Evolutionary conservation across 2,888 invertebrate species (phyloP).

Genomic region (Zaprionus lineosus): DNA sequence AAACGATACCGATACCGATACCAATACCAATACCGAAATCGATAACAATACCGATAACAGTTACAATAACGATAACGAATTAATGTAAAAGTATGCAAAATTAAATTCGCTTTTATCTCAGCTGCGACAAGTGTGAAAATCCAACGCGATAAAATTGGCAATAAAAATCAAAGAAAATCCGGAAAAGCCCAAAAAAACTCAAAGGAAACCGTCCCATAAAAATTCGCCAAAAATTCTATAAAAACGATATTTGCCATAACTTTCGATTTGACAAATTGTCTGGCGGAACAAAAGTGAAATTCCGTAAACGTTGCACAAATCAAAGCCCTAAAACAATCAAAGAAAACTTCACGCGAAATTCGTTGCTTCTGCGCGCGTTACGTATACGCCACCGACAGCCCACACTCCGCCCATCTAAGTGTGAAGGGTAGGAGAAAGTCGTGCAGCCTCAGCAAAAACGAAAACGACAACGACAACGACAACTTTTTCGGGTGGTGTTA

Average conservation of each 20-base stretch:
- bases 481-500: slow-evolving; percentile 47
- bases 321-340: slow-evolving; percentile 19
- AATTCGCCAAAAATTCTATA: slow-evolving; percentile 21
- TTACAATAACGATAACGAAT: too few relatives aligned
- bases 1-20: too few relatives aligned
- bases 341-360: slow-evolving; percentile 3
- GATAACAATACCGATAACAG: too few relatives aligned
- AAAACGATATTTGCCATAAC: slow-evolving; percentile 26
- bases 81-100: slow-evolving; percentile 29
- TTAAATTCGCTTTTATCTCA: too few relatives aligned
- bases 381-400: slow-evolving; percentile 56
- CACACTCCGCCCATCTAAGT: not conserved
- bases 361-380: slow-evolving; percentile 24
- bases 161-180: slow-evolving; percentile 49
- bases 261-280: slow-evolving; percentile 46
- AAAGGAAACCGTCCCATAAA: slow-evolving; percentile 38
- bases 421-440: slow-evolving; percentile 6
- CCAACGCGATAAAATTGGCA: slow-evolving; percentile 53
- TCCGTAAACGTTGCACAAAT: slow-evolving; percentile 49
- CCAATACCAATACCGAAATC: too few relatives aligned
- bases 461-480: slow-evolving; percentile 6
- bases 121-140: slow-evolving; percentile 36
- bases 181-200: slow-evolving; percentile 10
- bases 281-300: slow-evolving; percentile 35
- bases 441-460: slow-evolving; percentile 36